phyloP scores from a whole-genome alignment of 1,140 invertebrate species.

The Bombus turneri region DNA sequence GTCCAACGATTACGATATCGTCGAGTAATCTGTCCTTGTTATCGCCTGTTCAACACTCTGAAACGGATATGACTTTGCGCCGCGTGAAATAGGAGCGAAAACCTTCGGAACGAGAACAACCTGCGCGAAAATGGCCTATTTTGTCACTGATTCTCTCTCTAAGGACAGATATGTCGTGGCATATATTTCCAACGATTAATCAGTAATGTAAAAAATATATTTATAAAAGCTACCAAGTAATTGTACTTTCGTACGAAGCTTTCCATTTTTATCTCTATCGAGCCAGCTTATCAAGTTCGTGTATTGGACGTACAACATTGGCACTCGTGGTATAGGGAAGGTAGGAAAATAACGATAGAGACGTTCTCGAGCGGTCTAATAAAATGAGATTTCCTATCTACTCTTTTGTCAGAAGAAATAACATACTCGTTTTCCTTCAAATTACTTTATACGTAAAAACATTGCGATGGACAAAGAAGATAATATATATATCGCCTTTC shows the following conservation, averaged over 20 bases:
- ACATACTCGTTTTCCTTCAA: neutral
- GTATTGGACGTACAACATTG: neutral
- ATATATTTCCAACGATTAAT: neutral
- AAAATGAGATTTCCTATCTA: neutral
- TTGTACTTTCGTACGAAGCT: neutral
- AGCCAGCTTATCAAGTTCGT: neutral
- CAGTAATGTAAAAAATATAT: neutral
- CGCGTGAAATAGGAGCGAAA: neutral
- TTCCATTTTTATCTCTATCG: neutral
- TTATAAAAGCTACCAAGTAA: neutral
- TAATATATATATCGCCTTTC: neutral
- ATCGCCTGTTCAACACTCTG: neutral
- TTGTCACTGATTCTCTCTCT: too few relatives aligned
- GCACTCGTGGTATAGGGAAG: neutral
- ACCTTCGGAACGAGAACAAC: neutral
- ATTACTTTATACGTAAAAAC: neutral
- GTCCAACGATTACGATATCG: constrained; percentile 1
- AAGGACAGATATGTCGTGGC: too few relatives aligned
- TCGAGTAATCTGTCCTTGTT: constrained; percentile 2
- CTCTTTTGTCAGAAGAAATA: neutral
- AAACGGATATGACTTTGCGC: neutral
- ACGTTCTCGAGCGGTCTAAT: neutral
- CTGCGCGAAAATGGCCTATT: too few relatives aligned
- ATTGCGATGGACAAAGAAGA: neutral
- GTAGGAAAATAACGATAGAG: neutral